A percentile compares a stretch with the other conserved stretches of the same genome.
Evolutionary conservation across 2,797 vertebrate genomes (phyloP).

Genomic region (Pyrrhura leucotis): DNA sequence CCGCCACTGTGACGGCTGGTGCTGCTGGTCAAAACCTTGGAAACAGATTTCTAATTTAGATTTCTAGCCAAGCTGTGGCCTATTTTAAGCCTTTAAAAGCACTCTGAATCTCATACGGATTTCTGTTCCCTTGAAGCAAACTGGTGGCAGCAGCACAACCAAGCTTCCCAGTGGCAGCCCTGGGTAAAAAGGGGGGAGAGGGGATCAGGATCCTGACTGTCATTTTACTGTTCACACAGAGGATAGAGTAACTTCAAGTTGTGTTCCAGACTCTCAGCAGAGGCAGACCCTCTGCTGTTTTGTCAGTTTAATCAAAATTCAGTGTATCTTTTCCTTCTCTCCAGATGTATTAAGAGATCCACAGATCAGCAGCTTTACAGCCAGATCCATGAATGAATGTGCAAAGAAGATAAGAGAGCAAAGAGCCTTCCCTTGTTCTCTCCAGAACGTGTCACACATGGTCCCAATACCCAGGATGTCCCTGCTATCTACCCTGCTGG

Average conservation of each 20-base stretch:
- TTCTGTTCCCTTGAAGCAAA: neutral
- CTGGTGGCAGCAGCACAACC: neutral
- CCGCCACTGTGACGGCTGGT: accelerated
- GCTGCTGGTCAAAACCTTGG: slow-evolving; percentile 16
- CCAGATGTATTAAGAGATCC: slow-evolving; percentile 23
- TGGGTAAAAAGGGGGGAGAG: neutral
- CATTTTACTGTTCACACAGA: neutral
- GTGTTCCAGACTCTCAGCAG: neutral
- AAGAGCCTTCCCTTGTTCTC: neutral
- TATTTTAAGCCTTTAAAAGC: slow-evolving; percentile 21
- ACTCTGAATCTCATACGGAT: neutral
- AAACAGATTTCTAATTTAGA: slow-evolving; percentile 27
- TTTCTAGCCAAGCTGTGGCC: neutral
- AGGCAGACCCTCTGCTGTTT: neutral
- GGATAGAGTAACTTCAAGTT: neutral
- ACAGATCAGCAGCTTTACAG: neutral
- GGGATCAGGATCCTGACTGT: neutral
- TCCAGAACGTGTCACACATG: neutral
- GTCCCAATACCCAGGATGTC: neutral
- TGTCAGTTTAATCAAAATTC: neutral
- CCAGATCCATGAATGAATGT: neutral
- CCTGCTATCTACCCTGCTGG: neutral
- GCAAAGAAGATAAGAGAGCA: neutral
- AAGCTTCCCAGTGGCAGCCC: neutral
- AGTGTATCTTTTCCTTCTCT: neutral